Conservation (phyloP, 2,797 vertebrate genomes). For the Hippocampus kuda region DNA sequence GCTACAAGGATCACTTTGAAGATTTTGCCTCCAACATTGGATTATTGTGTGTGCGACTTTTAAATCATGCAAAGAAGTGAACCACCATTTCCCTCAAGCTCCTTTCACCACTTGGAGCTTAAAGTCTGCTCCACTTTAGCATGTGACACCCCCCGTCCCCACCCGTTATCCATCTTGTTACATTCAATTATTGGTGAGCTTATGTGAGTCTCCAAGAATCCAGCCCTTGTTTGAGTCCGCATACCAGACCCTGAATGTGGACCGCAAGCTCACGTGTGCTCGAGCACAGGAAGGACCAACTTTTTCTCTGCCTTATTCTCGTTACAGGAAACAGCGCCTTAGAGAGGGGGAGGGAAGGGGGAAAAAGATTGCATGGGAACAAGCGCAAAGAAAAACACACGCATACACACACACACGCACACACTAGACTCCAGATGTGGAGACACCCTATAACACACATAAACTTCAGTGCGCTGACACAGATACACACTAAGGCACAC, state of each 20-base stretch:
- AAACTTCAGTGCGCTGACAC: constrained; percentile 5
- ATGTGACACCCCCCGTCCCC: constrained; percentile 21
- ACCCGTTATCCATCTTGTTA: constrained; percentile 17
- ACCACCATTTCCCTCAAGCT: constrained; percentile 3
- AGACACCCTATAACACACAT: constrained; percentile 47
- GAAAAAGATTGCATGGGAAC: constrained; percentile 55
- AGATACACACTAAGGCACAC: constrained; percentile 26
- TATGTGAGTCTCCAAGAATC: constrained; percentile 29
- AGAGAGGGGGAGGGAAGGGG: constrained; percentile 30
- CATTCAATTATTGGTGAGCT: constrained; percentile 24
- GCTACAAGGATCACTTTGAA: constrained; percentile 53
- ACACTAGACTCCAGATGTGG: constrained; percentile 62
- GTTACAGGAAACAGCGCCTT: constrained; percentile 53
- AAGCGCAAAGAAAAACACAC: constrained; percentile 55
- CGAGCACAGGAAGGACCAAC: constrained; percentile 17
- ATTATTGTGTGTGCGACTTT: constrained; percentile 14
- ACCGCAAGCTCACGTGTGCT: constrained; percentile 3
- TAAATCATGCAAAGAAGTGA: constrained; percentile 29
- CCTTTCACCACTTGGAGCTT: constrained; percentile 15
- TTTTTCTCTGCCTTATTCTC: constrained; percentile 32
- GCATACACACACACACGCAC: constrained; percentile 23
- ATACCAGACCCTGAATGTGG: constrained; percentile 33
- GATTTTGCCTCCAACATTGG: constrained; percentile 46
- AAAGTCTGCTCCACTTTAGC: constrained; percentile 17
- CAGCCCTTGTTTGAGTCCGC: constrained; percentile 22